Evolutionary conservation across 2,113 vertebrate species (phyloP), one percentile per base, ranked within the genome.

Genomic region (Phaethon lepturus): DNA sequence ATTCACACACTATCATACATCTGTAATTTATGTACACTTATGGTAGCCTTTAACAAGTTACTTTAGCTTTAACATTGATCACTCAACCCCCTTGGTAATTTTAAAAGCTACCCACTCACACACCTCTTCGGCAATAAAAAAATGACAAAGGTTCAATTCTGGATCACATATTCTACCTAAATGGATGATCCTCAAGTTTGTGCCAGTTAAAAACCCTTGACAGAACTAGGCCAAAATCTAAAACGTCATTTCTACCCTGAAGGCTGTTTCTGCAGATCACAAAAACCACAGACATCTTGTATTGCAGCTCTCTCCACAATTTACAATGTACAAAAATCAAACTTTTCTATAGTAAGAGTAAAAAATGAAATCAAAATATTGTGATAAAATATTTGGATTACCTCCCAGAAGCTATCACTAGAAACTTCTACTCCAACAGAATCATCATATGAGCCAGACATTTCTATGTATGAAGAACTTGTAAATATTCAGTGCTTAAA

Each of bases 381-480:
- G 24, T 55, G 17, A 67, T n/a, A 42, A 50, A 62, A 42, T 4
- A 3, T 18, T 81, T 28, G 5, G 6, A 17, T 98, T 98, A 99
- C 99, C 99, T 99, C 99, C 99, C 99, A 99, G 98, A 99, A 99
- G 97, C 99, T 99, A 90, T 99, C 99, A 55, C 99, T 99, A 95
- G 99, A 99, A 88, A 99, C 99, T 88, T 99, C 99, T 8, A 98
- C 98, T 98, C 99, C 98, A 78, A 98, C 96, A 2, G 99, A 99
- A 94, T 99, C 99, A 72, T 99, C 99, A 0, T 99, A 99, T 22
- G 98, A 97, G 94, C 99, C 99, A 72, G 99, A 99, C 99, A 99
- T 99, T 68, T 97, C 98, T 98, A 77, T 15, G 25, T 77, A 25
- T 20, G 69, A 67, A 86, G 90, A 86, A n/a, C 62, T 55, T 77